Evolutionary conservation across 2,113 vertebrate species (phyloP).

Genomic region (Copsychus sechellarum): DNA sequence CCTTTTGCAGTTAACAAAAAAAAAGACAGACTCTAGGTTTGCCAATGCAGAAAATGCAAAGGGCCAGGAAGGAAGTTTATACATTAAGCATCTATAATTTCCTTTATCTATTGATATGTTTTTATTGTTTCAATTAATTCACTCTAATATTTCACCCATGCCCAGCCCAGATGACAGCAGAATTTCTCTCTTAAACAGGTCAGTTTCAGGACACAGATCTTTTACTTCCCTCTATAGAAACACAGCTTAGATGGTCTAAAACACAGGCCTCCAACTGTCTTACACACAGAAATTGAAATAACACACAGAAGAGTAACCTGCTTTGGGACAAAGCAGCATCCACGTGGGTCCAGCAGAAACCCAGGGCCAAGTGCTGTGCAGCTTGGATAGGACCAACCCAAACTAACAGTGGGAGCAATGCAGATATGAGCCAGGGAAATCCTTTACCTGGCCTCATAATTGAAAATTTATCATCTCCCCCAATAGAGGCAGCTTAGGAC

Average conservation of each 20-base stretch:
- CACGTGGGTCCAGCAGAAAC: neutral
- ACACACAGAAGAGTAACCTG: neutral
- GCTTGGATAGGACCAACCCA: neutral
- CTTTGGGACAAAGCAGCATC: neutral
- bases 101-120: neutral
- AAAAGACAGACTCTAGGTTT: neutral
- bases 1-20: neutral
- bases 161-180: neutral
- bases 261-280: neutral
- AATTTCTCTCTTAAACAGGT: neutral
- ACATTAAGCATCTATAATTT: neutral
- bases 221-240: neutral
- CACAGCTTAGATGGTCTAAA: neutral
- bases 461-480: neutral
- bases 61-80: neutral
- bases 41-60: neutral
- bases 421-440: neutral
- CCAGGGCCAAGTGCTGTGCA: neutral
- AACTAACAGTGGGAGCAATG: neutral
- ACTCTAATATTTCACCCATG: neutral
- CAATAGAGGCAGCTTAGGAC: neutral
- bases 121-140: neutral
- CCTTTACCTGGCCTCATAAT: neutral
- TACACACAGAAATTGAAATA: neutral
- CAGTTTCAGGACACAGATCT: neutral